These are phyloP conservation scores for Psittacula cyanocephala DNA, from an alignment of 2,113 vertebrate genomes.

Conservation along the genomic window DNA sequence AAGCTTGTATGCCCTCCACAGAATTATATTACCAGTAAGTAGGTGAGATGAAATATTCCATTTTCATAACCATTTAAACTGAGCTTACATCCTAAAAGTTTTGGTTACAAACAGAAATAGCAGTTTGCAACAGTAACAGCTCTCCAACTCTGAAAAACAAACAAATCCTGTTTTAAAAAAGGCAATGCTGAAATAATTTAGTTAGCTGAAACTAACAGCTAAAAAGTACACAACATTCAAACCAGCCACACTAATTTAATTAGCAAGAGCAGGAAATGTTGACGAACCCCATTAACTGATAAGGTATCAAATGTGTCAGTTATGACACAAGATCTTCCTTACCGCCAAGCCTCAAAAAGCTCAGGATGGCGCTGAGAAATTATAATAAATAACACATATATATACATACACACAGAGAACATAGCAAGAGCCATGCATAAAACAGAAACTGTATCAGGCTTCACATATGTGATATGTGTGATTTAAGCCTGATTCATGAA, in stretches of 20 bases:
- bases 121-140: background rate
- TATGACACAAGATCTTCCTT: background rate
- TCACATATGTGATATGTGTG: fast-evolving
- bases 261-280: background rate
- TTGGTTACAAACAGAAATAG: background rate
- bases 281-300: background rate
- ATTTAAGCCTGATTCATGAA: background rate
- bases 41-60: background rate
- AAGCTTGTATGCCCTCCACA: background rate
- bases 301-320: background rate
- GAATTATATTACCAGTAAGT: background rate
- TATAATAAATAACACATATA: background rate
- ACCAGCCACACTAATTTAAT: background rate
- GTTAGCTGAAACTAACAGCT: background rate
- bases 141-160: background rate
- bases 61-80: background rate
- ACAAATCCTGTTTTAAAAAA: background rate
- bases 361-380: background rate
- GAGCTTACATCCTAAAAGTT: background rate
- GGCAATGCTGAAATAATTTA: background rate
- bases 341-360: background rate
- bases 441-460: background rate
- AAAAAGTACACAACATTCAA: background rate
- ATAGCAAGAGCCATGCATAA: background rate
- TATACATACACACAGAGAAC: fast-evolving